phyloP scores from a whole-genome alignment of 2,888 invertebrate genomes.

The Drosophila imparisetae region DNA sequence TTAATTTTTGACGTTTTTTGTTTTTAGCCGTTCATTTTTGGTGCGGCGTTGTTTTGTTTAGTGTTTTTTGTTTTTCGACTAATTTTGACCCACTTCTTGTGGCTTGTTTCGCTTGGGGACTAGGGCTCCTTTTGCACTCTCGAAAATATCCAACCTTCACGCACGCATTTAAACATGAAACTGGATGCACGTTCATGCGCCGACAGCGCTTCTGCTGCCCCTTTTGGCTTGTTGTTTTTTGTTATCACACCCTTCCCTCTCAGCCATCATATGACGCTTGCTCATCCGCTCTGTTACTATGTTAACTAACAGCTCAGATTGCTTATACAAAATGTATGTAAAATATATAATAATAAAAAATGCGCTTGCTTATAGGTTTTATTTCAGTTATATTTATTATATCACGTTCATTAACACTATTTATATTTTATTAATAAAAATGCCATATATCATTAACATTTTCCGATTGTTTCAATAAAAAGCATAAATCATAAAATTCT shows the following conservation, averaged over 20 bases:
- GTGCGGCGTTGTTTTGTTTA: conserved; percentile 45
- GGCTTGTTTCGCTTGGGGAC: conserved; percentile 47
- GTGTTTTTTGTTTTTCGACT: conserved; percentile 30
- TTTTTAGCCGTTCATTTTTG: conserved; percentile 40
- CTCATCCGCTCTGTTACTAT: neutral
- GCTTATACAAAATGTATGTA: neutral
- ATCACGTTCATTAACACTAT: neutral
- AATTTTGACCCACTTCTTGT: conserved; percentile 74
- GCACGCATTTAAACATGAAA: conserved; percentile 74
- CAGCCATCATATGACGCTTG: conserved; percentile 16
- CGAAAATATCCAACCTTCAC: conserved; percentile 73
- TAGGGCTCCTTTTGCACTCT: conserved; percentile 61
- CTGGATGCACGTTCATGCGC: conserved; percentile 68
- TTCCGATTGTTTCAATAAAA: neutral
- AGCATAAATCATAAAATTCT: neutral
- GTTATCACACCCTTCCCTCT: conserved; percentile 30
- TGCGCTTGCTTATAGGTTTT: neutral
- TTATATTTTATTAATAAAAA: neutral
- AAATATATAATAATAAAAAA: neutral
- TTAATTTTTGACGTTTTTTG: conserved; percentile 14
- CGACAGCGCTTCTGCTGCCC: conserved; percentile 65
- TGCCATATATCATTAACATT: neutral
- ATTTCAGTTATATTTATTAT: neutral
- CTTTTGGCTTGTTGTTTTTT: conserved; percentile 50
- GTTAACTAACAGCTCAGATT: neutral